Percentiles rank a stretch among this genome's conserved stretches.
phyloP scores from a whole-genome alignment of 2,113 vertebrate species.

The Labeo rohita region DNA sequence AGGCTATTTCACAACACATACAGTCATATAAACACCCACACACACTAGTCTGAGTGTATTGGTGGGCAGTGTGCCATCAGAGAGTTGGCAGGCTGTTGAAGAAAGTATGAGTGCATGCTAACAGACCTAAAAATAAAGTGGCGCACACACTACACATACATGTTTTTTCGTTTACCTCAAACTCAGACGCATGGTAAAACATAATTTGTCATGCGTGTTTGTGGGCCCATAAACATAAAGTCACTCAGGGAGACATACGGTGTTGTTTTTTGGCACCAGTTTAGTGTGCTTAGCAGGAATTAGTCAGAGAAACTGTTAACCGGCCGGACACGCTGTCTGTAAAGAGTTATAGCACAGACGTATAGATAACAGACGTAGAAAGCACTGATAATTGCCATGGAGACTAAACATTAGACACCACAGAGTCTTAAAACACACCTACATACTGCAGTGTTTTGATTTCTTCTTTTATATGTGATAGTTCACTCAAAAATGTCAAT shows the following conservation, averaged over 20 bases:
- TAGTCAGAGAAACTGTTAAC: constrained; percentile 15
- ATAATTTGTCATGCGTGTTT: constrained; percentile 34
- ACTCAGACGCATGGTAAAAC: constrained; percentile 8
- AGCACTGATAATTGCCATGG: constrained; percentile 1
- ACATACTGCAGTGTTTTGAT: background rate
- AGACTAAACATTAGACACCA: constrained; percentile 19
- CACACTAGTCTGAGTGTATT: constrained; percentile 6
- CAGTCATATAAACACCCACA: background rate
- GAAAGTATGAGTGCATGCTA: background rate
- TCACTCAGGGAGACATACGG: background rate
- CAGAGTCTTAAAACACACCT: background rate
- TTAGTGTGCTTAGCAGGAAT: constrained; percentile 1
- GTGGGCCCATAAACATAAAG: constrained; percentile 29
- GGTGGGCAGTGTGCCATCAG: constrained; percentile 23
- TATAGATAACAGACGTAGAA: constrained; percentile 24
- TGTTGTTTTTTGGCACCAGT: constrained; percentile 18
- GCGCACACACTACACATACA: background rate
- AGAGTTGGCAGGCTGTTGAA: constrained; percentile 22
- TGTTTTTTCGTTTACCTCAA: constrained; percentile 19
- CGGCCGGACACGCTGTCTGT: background rate
- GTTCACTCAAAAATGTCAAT: background rate
- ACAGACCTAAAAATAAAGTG: constrained; percentile 21
- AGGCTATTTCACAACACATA: constrained; percentile 23
- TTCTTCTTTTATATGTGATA: background rate
- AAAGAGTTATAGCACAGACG: background rate